Percentiles rank a stretch among this genome's conserved stretches.
These are phyloP conservation scores for Oplegnathus fasciatus DNA, from an alignment of 2,113 vertebrate species.

Conservation along the genomic window DNA sequence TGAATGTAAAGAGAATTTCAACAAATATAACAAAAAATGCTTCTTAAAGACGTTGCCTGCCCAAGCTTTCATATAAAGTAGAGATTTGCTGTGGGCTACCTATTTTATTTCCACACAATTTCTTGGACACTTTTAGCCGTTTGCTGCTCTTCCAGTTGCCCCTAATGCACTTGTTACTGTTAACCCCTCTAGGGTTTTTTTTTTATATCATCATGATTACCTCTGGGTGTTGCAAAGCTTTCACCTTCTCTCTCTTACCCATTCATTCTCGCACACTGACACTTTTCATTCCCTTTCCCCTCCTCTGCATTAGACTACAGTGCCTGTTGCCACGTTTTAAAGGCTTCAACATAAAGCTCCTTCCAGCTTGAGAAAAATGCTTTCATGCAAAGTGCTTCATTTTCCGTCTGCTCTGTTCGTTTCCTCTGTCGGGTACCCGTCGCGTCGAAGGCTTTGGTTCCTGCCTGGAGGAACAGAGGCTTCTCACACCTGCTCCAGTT, in stretches of 20 bases:
- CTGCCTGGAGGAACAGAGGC: slow-evolving; percentile 39
- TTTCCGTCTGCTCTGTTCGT: slow-evolving; percentile 46
- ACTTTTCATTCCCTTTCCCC: neutral
- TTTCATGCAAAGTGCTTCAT: slow-evolving; percentile 33
- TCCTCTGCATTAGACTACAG: neutral
- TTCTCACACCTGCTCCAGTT: slow-evolving; percentile 57
- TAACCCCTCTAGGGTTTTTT: neutral
- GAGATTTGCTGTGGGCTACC: neutral
- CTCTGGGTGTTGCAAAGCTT: neutral
- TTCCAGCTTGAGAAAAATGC: neutral
- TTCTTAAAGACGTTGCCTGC: no score
- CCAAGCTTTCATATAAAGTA: no score
- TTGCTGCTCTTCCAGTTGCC: neutral
- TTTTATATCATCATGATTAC: neutral
- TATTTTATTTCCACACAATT: neutral
- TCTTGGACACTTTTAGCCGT: neutral
- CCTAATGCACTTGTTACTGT: slow-evolving; percentile 8
- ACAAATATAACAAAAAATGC: no score
- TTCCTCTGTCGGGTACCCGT: slow-evolving; percentile 3
- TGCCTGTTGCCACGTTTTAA: neutral
- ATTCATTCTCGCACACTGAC: neutral
- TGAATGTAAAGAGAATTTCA: no score
- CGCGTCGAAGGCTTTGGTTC: slow-evolving; percentile 8
- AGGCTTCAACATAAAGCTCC: neutral
- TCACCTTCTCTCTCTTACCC: neutral